Evolutionary conservation across 2,797 vertebrate species (phyloP), one percentile per base, ranked within the genome.

Genomic region (Ataeniobius toweri): DNA sequence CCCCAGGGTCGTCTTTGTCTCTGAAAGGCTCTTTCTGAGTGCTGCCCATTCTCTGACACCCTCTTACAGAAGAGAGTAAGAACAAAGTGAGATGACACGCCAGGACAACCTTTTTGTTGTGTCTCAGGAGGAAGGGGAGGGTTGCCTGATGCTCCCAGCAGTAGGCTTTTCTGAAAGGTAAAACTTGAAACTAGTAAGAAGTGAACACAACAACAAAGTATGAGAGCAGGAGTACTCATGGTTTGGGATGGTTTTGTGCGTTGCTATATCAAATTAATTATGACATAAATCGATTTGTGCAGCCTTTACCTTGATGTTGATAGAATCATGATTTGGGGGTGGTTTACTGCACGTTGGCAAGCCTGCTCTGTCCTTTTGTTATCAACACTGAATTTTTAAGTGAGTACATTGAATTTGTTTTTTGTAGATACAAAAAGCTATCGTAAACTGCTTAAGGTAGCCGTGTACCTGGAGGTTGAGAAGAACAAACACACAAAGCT

Each of bases 1-100:
- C 80, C 89, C 74, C 72, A 80, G 93, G 91, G 89, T 84, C 89
- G 90, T 78, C 87, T 78, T 77, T 91, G 93, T 93, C 90, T 90
- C 89, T 75, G 18, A 92, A 83, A 79, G 73, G 85, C 73, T 85
- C 76, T 12, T 83, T 76, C 79, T 86, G 80, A 71, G 20, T 1
- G 31, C 83, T 84, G 72, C 76, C 75, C 10, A 59, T 70, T 73
- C 76, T 3, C 0, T 72, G 71, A 59, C 63, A 77, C 70, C 72
- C 71, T 72, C 63, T 80, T 83, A 83, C 67, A 85, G 79, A 80
- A 79, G 46, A 51, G 68, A 79, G 79, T 39, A 87, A 71, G 69
- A 80, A 80, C 78, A 84, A 85, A 84, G 82, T 73, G 53, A 82
- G 70, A 76, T 80, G 86, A 81, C 79, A 80, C 80, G 89, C 86